Evolutionary conservation across 2,113 vertebrate genomes (phyloP), one percentile per base, ranked within the genome.

Genomic region (Lanius ludovicianus): DNA sequence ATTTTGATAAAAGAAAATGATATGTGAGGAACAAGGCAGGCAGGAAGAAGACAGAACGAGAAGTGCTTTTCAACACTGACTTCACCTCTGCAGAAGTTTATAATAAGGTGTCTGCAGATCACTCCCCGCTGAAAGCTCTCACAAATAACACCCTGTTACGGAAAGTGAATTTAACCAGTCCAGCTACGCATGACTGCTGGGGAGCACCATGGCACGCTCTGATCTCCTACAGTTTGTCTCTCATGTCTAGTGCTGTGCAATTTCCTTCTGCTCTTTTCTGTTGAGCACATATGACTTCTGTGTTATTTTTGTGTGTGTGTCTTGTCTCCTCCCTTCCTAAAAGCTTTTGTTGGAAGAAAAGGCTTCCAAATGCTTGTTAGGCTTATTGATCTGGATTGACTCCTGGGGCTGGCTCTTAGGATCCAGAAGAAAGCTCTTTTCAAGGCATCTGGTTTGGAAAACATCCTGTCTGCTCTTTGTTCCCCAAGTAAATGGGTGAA

Each of bases 1-100:
- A 92, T 89, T 97, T 89, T 94, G 94, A 95, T 97, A 96, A 96
- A 96, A 95, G 95, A 97, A 97, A 96, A 96, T 96, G 92, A 96
- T 95, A 65, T 90, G 87, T 93, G 93, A 95, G 75, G 90, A 97
- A 80, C 86, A 95, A 96, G 93, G 70, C 84, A 94, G 82, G 75
- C 92, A 92, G 86, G 94, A 95, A 96, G 82, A 91, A 95, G 92
- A 90, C 77, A 95, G 90, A 96, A 95, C 2, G 37, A 95, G 95
- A 96, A 97, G 95, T 91, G 71, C 76, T 95, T 96, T 96, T 94
- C 90, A 95, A 68, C 7, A 4, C 85, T 70, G 93, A 93, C 87
- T 95, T 94, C 84, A 84, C 96, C 87, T 95, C 79, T 90, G 89
- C 89, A 96, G 92, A 97, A 91, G 82, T 97, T 95, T 95, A 56